These are phyloP conservation scores for Tauraco hartlaubi DNA, from an alignment of 2,797 vertebrate genomes.

Conservation along the genomic window DNA sequence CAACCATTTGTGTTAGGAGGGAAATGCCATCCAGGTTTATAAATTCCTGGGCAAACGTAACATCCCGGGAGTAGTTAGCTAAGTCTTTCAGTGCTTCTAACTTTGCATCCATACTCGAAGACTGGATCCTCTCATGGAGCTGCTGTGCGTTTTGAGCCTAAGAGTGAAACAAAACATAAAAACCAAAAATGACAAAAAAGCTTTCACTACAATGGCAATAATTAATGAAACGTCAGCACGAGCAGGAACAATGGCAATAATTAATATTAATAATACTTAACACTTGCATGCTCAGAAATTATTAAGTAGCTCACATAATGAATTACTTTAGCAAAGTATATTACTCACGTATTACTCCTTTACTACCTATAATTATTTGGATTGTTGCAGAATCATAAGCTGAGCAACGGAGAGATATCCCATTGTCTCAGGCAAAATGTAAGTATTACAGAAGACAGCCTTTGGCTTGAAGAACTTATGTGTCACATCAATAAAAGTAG, in stretches of 20 bases:
- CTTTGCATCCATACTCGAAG: conserved; percentile 98
- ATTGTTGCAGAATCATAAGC: neutral
- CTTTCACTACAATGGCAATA: neutral
- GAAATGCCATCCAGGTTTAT: conserved; percentile 98
- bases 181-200: neutral
- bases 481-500: neutral
- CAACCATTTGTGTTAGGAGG: conserved; percentile 96
- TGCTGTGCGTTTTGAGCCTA: conserved; percentile 92
- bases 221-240: neutral
- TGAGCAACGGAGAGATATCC: neutral
- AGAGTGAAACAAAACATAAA: neutral
- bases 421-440: neutral
- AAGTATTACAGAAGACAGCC: neutral
- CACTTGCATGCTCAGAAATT: neutral
- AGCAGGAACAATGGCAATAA: neutral
- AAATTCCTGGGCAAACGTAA: conserved; percentile 98
- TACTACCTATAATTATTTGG: neutral
- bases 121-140: conserved; percentile 95
- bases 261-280: neutral
- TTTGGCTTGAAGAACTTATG: neutral
- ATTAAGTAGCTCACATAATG: neutral
- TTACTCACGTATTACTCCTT: neutral
- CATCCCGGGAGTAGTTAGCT: conserved; percentile 92
- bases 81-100: conserved; percentile 95
- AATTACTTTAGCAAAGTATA: neutral